Evolutionary conservation across 1,140 invertebrate species (phyloP).

Genomic region (Drosophila yakuba): DNA sequence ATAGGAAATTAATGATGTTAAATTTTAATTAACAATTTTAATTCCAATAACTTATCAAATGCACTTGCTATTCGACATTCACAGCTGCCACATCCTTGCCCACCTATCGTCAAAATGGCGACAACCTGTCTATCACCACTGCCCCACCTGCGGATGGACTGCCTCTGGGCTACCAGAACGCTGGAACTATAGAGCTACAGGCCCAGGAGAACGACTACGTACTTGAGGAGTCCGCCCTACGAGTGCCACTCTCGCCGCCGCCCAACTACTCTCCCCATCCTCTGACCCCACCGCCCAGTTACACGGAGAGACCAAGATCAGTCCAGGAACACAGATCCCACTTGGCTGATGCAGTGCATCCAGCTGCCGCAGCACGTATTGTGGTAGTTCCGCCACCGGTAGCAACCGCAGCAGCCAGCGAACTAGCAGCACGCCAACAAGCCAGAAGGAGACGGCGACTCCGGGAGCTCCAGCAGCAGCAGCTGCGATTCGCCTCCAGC

Average conservation of each 20-base stretch:
- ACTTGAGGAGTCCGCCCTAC: slow-evolving; percentile 34
- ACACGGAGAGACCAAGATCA: slow-evolving; percentile 54
- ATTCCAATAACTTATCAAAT: background rate
- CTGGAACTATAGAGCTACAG: slow-evolving; percentile 41
- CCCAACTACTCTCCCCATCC: slow-evolving; percentile 64
- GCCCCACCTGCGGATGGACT: slow-evolving; percentile 12
- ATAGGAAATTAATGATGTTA: background rate
- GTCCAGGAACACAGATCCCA: background rate
- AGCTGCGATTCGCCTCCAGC: slow-evolving; percentile 53
- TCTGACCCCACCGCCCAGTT: slow-evolving; percentile 74
- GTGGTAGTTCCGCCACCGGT: background rate
- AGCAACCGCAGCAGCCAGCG: slow-evolving; percentile 4
- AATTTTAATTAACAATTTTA: slow-evolving; percentile 4
- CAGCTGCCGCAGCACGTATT: background rate
- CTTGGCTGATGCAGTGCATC: slow-evolving; percentile 14
- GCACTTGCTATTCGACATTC: background rate
- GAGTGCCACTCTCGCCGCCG: slow-evolving; percentile 49
- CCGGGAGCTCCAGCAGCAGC: slow-evolving; percentile 63
- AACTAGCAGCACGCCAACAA: slow-evolving; percentile 59
- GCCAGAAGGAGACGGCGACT: slow-evolving; percentile 60
- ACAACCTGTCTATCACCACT: slow-evolving; percentile 19
- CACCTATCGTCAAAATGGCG: slow-evolving; percentile 42
- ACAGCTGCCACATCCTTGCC: slow-evolving; percentile 32
- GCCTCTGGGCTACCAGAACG: slow-evolving; percentile 21
- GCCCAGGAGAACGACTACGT: slow-evolving; percentile 69